Evolutionary conservation across 2,888 invertebrate genomes (phyloP), one percentile per base, ranked within the genome.

Genomic region (Scrobipalpa costella): DNA sequence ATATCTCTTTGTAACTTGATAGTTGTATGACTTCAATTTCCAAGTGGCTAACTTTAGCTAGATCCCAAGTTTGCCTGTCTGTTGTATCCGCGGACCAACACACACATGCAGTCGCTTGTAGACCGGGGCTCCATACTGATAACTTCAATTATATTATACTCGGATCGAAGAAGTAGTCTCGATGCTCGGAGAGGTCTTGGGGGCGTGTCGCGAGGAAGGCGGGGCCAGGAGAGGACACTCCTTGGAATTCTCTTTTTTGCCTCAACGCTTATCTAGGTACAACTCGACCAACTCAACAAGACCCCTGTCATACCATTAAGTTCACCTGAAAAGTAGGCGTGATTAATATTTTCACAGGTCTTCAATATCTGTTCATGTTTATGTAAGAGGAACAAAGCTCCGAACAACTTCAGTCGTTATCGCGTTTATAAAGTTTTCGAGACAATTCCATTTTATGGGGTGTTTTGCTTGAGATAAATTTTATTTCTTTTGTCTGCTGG

Each of bases 381-480:
- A 89, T 87, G 83, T 89, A 84, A 88, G 73, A 79, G 88, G 76
- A 89, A 88, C 88, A 88, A 87, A 88, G 88, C 88, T 77, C 73
- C 72, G 87, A 83, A 85, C 88, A 91, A 91, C 89, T 91, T 91
- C 72, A 77, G 89, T 83, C 89, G 90, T 91, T 91, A 91, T 90
- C 91, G 86, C 89, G 84, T 86, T 90, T 90, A 90, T 90, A 90
- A 91, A 91, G 85, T 90, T 89, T 84, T 84, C 83, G 87, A 87
- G 88, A 88, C 88, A 83, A 86, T 89, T 89, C 82, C 83, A 74
- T 87, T 90, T 91, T 90, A 91, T 90, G 82, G 90, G 90, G 91
- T 90, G 91, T 90, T 90, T 90, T 88, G 88, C 83, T 85, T 78
- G 81, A 88, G 88, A 90, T 90, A 89, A 83, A 85, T 83, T 88